Evolutionary conservation across 2,888 invertebrate genomes (phyloP), one percentile per base, ranked within the genome.

Genomic region (Dorcus parallelipipedus): DNA sequence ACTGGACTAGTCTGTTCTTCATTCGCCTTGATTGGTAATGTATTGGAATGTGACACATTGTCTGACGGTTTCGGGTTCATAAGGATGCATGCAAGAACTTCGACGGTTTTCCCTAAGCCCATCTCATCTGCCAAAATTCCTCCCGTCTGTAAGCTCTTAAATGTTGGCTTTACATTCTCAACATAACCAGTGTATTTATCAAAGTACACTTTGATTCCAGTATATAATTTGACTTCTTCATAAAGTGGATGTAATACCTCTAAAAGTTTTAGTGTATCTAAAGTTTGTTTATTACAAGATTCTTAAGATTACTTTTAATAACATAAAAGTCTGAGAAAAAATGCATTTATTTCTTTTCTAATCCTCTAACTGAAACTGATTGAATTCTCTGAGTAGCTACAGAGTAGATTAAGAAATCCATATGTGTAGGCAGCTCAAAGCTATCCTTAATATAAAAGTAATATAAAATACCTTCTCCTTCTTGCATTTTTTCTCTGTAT

Each of bases 91-190:
- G 87, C 84, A 39, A 91, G 71, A 9, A 90, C 83, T 77, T 91
- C 90, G 0, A 91, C 86, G 0, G 91, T 91, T 79, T 91, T 91
- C 0, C 91, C 91, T 23, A 91, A 77, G 0, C 91, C 91, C 90
- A 91, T 91, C 77, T 91, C 90, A 74, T 91, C 91, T 2, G 89
- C 90, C 49, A 91, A 77, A 61, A 91, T 89, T 1, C 90, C 90
- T 9, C 90, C 89, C 1, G 80, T 82, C 6, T 82, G 78, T 14
- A 79, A 58, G 14, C 73, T 76, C 8, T 67, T 64, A 2, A 73
- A 64, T 3, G 73, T 42, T 1, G 82, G 83, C 54, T 73, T 74
- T 39, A 71, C 69, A 41, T 64, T 62, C 8, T 78, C 72, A 38
- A 82, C 63, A 60, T 76, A 73, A 14, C 83, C 83, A 6, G 76